Percentiles rank a stretch among this genome's conserved stretches.
Evolutionary conservation across 1,140 invertebrate species (phyloP).

Genomic region (Pachypeltis micranthus): DNA sequence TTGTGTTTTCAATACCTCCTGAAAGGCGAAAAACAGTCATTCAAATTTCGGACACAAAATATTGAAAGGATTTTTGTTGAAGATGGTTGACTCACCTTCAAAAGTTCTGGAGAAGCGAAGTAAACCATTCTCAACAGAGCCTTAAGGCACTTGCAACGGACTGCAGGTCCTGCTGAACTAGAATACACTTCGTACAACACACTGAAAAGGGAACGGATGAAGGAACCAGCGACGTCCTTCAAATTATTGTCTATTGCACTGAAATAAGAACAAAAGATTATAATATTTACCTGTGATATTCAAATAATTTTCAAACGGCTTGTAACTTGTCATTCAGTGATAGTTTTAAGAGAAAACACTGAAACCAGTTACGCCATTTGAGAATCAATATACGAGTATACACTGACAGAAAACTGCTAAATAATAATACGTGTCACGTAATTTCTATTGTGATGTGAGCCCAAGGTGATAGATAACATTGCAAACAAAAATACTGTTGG

Average conservation of each 20-base stretch:
- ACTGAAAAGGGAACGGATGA: slow-evolving; percentile 80
- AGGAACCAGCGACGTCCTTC: slow-evolving; percentile 56
- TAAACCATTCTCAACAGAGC: slow-evolving; percentile 93
- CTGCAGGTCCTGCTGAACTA: slow-evolving; percentile 91
- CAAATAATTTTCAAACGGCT: no score
- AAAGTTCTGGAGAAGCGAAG: slow-evolving; percentile 74
- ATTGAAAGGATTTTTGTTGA: neutral
- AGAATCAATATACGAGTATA: no score
- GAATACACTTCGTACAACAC: slow-evolving; percentile 94
- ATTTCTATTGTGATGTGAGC: no score
- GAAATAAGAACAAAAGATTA: slow-evolving; percentile 20
- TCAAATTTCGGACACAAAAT: neutral
- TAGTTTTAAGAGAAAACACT: no score
- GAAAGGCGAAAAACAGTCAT: slow-evolving; percentile 26
- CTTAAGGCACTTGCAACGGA: slow-evolving; percentile 88
- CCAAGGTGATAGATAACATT: no score
- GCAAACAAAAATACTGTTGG: no score
- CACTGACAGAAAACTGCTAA: no score
- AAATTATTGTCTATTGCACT: slow-evolving; percentile 25
- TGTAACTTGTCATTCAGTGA: no score
- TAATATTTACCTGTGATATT: no score
- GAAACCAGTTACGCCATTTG: no score
- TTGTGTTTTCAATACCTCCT: slow-evolving; percentile 81
- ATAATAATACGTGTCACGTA: no score
- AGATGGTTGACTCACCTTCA: slow-evolving; percentile 46